Base-by-base conservation (phyloP, 2,797 vertebrate species). In the Tinamus major region DNA sequence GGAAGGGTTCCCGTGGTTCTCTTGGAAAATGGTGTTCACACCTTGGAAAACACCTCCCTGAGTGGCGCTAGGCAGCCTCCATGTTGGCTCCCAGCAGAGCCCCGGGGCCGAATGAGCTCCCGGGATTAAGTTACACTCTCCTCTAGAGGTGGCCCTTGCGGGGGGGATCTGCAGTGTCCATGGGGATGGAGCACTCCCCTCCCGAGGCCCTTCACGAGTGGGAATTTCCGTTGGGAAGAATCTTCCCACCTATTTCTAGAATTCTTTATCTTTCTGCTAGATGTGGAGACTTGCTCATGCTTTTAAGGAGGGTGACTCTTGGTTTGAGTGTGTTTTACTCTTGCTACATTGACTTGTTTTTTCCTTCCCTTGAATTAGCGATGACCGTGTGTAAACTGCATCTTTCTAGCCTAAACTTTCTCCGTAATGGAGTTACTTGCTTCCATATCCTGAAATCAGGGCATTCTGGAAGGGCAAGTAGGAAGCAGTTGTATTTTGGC, bases 71-170 rank as follows among this genome's bases (percentile, higher is more conserved):
- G 37, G 91, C 85, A 76, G 87, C 29, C 7, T 84, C 92, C 87
- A 24, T 92, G 82, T 84, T 76, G 79, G 86, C 92, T 67, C 19
- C 6, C 41, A 12, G 80, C 79, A 13, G 83, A 72, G 89, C 79
- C 87, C 56, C 5, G 4, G 35, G 76, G 79, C 72, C 56, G 69
- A 41, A 12, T 3, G 26, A 92, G 87, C 95, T 92, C 44, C 72
- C 65, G 90, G 90, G 78, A 59, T 95, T 87, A n/a, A 83, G 20
- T 95, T 92, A 59, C 93, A 87, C 4, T 76, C 90, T 56, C 71
- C 86, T 94, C 64, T 61, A 72, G 88, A 74, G 72, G 78, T 61
- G 87, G 89, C 87, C 62, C 39, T 26, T 70, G 24, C 9, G 0
- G 5, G 70, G 55, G 31, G 55, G 55, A n/a, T 49, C 48, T 23